Percentiles rank a stretch among this genome's conserved stretches.
phyloP scores from a whole-genome alignment of 2,888 invertebrate genomes.

The Spisula subtruncata region DNA sequence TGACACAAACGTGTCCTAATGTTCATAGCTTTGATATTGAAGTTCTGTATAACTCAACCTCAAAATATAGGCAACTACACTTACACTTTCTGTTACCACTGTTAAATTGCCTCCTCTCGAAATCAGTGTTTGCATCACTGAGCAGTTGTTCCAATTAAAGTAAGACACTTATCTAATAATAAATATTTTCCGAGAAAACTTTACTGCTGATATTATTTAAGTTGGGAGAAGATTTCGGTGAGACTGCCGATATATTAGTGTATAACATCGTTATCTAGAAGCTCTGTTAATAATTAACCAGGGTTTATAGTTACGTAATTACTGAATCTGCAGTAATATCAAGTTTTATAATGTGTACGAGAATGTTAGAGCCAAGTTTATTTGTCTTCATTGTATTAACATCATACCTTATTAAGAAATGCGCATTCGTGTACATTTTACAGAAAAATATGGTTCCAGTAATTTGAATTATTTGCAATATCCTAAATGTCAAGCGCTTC shows the following conservation, averaged over 20 bases:
- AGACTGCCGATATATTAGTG: background rate
- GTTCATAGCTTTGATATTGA: background rate
- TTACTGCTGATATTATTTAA: background rate
- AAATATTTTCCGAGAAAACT: background rate
- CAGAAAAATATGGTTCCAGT: background rate
- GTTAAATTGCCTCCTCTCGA: too few relatives aligned
- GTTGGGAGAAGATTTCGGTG: background rate
- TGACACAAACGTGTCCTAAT: background rate
- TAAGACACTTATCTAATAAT: background rate
- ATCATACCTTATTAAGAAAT: background rate
- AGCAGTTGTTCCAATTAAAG: too few relatives aligned
- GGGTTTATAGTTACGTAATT: slow-evolving; percentile 1
- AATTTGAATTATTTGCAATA: background rate
- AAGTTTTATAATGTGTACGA: background rate
- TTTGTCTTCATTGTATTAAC: slow-evolving; percentile 8
- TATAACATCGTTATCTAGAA: background rate
- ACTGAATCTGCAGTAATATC: background rate
- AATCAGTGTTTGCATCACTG: too few relatives aligned
- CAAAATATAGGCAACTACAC: too few relatives aligned
- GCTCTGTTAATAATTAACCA: background rate
- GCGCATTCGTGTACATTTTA: background rate
- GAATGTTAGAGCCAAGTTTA: background rate
- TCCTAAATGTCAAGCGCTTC: background rate
- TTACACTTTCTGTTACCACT: too few relatives aligned
- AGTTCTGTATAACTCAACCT: too few relatives aligned